These are phyloP conservation scores for Candidula unifasciata DNA, from an alignment of 2,888 invertebrate species.

Conservation along the genomic window DNA sequence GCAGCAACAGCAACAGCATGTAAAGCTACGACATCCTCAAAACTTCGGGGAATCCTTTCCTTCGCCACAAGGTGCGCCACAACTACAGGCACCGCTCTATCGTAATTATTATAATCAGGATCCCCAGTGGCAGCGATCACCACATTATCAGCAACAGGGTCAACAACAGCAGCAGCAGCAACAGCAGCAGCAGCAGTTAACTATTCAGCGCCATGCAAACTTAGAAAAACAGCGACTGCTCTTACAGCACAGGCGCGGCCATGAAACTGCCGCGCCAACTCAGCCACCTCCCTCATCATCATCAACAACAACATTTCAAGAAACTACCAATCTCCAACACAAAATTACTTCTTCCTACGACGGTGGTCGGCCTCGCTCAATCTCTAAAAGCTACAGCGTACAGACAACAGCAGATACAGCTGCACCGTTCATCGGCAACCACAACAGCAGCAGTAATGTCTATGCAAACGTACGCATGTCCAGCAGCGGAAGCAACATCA, in stretches of 20 bases:
- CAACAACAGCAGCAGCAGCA: conserved; percentile 37
- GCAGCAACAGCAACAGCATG: conserved; percentile 9
- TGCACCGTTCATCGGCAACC: conserved; percentile 11
- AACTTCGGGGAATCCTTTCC: not conserved
- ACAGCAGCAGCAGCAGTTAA: not conserved
- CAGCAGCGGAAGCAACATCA: conserved; percentile 47
- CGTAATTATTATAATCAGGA: not conserved
- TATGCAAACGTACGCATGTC: conserved; percentile 45
- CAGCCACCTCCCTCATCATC: no score
- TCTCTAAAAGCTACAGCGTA: not conserved
- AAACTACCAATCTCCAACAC: not conserved
- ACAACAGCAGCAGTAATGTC: conserved; percentile 39
- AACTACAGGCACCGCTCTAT: conserved; percentile 1
- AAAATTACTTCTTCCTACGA: not conserved
- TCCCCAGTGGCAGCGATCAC: conserved; percentile 15
- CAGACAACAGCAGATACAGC: not conserved
- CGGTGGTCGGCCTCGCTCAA: not conserved
- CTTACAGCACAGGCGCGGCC: conserved; percentile 6
- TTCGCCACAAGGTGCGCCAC: not conserved
- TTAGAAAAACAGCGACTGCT: conserved; percentile 41
- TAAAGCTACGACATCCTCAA: not conserved
- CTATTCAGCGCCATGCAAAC: conserved; percentile 19
- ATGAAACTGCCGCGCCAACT: conserved; percentile 9
- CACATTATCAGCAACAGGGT: conserved; percentile 38
- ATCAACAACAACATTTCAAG: not conserved